Evolutionary conservation across 2,113 vertebrate species (phyloP).

Genomic region (Anguilla japonica): DNA sequence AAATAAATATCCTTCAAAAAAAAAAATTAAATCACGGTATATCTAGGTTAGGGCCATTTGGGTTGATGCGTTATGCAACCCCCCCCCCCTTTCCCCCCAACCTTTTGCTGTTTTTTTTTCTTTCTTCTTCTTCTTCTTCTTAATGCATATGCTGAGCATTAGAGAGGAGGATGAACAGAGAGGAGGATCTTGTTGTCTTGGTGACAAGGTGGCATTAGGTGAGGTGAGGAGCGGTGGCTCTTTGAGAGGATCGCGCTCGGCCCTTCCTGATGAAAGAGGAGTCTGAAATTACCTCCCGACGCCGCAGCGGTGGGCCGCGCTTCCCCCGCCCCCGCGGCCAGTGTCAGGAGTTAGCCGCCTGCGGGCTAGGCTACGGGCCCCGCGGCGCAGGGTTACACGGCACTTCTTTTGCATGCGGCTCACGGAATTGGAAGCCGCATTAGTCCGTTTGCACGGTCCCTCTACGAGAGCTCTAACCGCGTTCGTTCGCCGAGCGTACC

Average conservation of each 20-base stretch:
- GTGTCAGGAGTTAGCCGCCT: not conserved
- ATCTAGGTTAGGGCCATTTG: slow-evolving; percentile 52
- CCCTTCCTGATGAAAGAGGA: not conserved
- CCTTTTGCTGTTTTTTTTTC: slow-evolving; percentile 1
- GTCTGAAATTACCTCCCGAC: slow-evolving; percentile 22
- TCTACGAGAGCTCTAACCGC: too few species aligned
- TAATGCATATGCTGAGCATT: slow-evolving; percentile 2
- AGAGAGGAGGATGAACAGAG: slow-evolving; percentile 12
- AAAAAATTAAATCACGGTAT: slow-evolving; percentile 71
- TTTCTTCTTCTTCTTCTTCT: not conserved
- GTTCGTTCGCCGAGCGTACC: not conserved
- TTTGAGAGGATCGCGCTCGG: not conserved
- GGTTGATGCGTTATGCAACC: slow-evolving; percentile 20
- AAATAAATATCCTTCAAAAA: slow-evolving; percentile 58
- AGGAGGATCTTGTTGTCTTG: slow-evolving; percentile 44
- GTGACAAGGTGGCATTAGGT: slow-evolving; percentile 47
- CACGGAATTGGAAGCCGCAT: not conserved
- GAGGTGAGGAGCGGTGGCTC: slow-evolving; percentile 10
- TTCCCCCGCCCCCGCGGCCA: not conserved
- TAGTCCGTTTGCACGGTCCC: too few species aligned
- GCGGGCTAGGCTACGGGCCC: not conserved
- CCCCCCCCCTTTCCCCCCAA: slow-evolving; percentile 28
- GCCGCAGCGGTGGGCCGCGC: slow-evolving; percentile 5
- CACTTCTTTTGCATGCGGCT: not conserved
- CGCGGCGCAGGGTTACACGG: not conserved